Base-by-base conservation (phyloP, 2,113 vertebrate species). In the Columba livia region DNA sequence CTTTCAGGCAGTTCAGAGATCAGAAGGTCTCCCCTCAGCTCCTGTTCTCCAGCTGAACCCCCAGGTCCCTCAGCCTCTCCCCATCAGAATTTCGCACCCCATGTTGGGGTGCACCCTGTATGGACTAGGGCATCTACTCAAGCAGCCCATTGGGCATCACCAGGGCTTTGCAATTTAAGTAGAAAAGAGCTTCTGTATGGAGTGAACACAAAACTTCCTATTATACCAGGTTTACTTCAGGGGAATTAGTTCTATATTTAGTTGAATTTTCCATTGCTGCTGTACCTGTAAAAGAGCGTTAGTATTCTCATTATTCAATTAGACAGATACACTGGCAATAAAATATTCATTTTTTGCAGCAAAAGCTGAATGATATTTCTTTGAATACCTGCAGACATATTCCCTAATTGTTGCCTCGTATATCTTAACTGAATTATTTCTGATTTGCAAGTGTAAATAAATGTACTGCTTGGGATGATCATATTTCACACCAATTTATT, bases 401-500 rank as follows among this genome's bases (percentile, higher is more conserved):
- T 89, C 89, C 83, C 71, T 97, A 97, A 97, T 96, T 97, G 96
- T 93, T 83, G 91, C 85, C 93, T 95, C 91, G 28, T 95, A 51
- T 91, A 90, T 94, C 92, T 91, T 71, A 48, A 81, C 80, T 61
- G 80, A 62, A 79, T 95, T 95, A 95, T 85, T 95, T 84, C 93
- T 70, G 88, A 95, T 97, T 97, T 95, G 93, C 71, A 53, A 95
- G 91, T 95, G 96, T 96, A 97, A 97, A 97, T 95, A 97, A 95
- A 94, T 72, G 90, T n/a, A 57, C 91, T 95, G 79, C 91, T 92
- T 15, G 67, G 94, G 89, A 96, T 57, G 89, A 93, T 97, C 94
- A 17, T 94, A 95, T 96, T 97, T 97, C 96, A 97, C 94, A 89
- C 97, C 94, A 96, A 97, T 97, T 97, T 96, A 88, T 96, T 96